Base-by-base conservation (phyloP, 2,888 invertebrate species). In the Syrista parreyssii region DNA sequence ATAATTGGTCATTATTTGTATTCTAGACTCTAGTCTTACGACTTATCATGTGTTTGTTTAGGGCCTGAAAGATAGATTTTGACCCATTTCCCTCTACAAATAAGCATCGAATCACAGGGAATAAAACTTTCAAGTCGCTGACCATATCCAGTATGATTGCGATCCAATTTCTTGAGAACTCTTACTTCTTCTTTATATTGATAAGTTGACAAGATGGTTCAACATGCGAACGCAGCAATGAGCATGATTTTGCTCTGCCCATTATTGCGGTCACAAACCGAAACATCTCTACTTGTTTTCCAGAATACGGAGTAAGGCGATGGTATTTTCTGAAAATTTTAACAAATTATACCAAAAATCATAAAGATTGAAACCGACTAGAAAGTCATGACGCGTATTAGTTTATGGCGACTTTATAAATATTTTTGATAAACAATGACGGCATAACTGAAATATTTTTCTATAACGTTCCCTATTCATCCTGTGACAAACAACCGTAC, bases 231-330 rank as follows among this genome's bases (percentile, higher is more conserved):
- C 89, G 87, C 86, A 90, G 87, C 89, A 88, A 91, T 87, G 91
- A 90, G 92, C 90, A 90, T 80, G 81, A 80, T 74, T 73, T 36
- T 79, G 79, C 80, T 79, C 81, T 91, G 91, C 92, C 91, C 92
- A 91, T 92, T 91, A 89, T 91, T 92, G 91, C 92, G 91, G 92
- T 92, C 92, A 92, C 92, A 92, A 92, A 91, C 85, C 89, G 88
- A 90, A 91, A 89, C 88, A 87, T 82, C 87, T 85, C 85, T 84
- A 80, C 79, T 55, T 23, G 9, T 15, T 55, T 6, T 23, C 55
- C 55, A 55, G 23, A 55, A 6, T 55, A 23, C 23, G 55, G 23
- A 23, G 23, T 1, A 2, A 23, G 23, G 2, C 55, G 55, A 55
- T 55, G 23, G 9, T 9, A 55, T 23, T 55, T 23, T 55, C 55